phyloP scores from a whole-genome alignment of 2,888 invertebrate genomes.

The Palloptera scutellata region DNA sequence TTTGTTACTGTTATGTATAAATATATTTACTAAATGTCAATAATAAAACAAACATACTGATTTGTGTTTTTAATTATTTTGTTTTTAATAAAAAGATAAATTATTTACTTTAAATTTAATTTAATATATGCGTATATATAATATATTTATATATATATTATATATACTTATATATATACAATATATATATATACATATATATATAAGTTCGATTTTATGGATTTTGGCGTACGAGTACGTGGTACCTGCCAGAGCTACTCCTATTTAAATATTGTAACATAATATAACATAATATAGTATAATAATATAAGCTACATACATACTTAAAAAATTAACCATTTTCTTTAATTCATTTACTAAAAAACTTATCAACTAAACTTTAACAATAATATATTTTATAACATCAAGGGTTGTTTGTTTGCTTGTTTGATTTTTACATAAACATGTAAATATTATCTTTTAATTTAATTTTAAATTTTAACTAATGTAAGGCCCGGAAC shows the following conservation, averaged over 20 bases:
- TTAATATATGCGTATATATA: background rate
- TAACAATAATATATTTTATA: conserved; percentile 30
- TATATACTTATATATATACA: no score
- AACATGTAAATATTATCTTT: conserved; percentile 26
- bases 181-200: conserved; percentile 2
- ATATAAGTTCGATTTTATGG: conserved; percentile 9
- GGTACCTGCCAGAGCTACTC: no score
- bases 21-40: background rate
- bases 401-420: conserved; percentile 18
- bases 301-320: conserved; percentile 5
- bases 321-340: conserved; percentile 50
- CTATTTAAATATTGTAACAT: no score
- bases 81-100: conserved; percentile 27
- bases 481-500: conserved; percentile 29
- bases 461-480: conserved; percentile 12
- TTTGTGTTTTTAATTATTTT: conserved; percentile 3
- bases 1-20: background rate
- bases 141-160: background rate
- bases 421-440: conserved; percentile 25
- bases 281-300: no score
- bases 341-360: conserved; percentile 46
- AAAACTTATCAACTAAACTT: conserved; percentile 47
- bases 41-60: background rate
- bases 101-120: conserved; percentile 12
- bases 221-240: background rate